Percentiles rank a stretch among this genome's conserved stretches.
These are phyloP conservation scores for Lasaia peninsularis DNA, from an alignment of 1,140 invertebrate species.

Conservation along the genomic window DNA sequence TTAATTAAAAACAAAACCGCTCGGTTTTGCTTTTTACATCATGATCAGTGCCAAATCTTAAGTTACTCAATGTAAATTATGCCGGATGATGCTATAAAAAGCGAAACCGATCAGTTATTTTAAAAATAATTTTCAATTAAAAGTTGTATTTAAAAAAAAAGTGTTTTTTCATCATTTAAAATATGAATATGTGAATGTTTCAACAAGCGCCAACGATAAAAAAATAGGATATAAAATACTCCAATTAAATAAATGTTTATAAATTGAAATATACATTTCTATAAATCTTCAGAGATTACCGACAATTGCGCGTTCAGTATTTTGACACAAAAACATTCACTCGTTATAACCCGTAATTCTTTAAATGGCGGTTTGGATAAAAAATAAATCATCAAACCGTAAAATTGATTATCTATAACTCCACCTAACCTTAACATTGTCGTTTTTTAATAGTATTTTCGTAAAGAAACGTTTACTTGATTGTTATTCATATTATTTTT, in stretches of 20 bases:
- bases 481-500: neutral
- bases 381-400: constrained; percentile 1
- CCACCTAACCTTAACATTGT: constrained; percentile 7
- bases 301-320: neutral
- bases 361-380: neutral
- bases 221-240: neutral
- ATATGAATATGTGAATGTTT: too few relatives aligned
- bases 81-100: too few relatives aligned
- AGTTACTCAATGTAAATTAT: too few relatives aligned
- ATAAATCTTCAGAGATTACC: constrained; percentile 1
- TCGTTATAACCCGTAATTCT: constrained; percentile 9
- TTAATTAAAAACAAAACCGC: too few relatives aligned
- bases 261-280: neutral
- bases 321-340: neutral
- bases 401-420: constrained; percentile 8
- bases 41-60: too few relatives aligned
- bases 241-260: neutral
- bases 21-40: too few relatives aligned
- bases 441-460: neutral
- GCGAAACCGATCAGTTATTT: too few relatives aligned
- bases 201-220: too few relatives aligned
- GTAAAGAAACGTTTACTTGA: neutral
- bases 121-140: too few relatives aligned
- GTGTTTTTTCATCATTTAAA: too few relatives aligned
- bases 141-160: too few relatives aligned